These are phyloP conservation scores for Cosmia trapezina DNA, from an alignment of 2,888 invertebrate species.

Conservation along the genomic window DNA sequence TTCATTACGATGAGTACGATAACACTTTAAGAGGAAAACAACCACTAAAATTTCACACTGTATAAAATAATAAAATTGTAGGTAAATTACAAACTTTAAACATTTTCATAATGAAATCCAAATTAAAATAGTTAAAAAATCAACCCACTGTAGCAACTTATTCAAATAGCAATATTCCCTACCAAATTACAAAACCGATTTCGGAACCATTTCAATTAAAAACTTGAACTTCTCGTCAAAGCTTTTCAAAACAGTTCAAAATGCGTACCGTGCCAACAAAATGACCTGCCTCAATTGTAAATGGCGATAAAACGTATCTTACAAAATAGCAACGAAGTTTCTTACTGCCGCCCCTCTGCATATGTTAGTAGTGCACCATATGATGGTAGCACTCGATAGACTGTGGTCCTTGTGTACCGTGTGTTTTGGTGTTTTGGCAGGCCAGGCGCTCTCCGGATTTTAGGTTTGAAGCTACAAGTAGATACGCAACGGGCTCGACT, in stretches of 20 bases:
- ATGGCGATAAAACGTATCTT: conserved; percentile 77
- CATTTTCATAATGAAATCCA: background rate
- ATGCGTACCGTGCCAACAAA: conserved; percentile 40
- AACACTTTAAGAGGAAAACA: too few relatives aligned
- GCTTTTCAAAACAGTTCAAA: conserved; percentile 40
- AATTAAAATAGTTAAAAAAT: conserved; percentile 4
- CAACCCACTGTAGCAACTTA: background rate
- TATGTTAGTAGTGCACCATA: conserved; percentile 70
- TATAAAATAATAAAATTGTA: too few relatives aligned
- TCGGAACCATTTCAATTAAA: conserved; percentile 56
- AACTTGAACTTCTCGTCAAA: conserved; percentile 50
- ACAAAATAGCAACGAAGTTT: conserved; percentile 73
- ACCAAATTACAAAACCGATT: conserved; percentile 38
- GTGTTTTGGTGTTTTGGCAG: background rate
- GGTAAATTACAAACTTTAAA: background rate
- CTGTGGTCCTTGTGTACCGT: background rate
- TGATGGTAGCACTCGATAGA: conserved; percentile 60
- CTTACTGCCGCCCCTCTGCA: conserved; percentile 69
- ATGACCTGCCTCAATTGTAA: conserved; percentile 76
- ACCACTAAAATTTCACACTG: too few relatives aligned
- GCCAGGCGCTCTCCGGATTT: too few relatives aligned
- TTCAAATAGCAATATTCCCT: conserved; percentile 26
- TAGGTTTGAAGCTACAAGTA: too few relatives aligned
- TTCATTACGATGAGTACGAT: too few relatives aligned
- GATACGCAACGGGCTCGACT: too few relatives aligned